Base-by-base conservation (phyloP, 2,888 invertebrate species). In the Trichogramma evanescens region DNA sequence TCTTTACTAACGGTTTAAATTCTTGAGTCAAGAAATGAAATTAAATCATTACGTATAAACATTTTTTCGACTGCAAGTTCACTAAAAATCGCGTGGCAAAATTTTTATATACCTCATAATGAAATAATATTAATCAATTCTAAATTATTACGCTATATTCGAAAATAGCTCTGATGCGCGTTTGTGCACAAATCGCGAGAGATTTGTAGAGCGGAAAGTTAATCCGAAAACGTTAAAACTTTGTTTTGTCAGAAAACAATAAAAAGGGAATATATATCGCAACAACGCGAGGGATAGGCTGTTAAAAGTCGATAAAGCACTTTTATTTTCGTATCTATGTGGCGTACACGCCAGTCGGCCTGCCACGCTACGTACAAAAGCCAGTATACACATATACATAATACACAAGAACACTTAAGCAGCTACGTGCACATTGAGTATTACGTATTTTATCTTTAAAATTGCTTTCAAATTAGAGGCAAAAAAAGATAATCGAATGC, bases 231-330 rank as follows among this genome's bases (percentile, higher is more conserved):
- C 40, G 49, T 50, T 54, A 54, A 50, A 51, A 46, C 45, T 4
- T 55, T 53, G 43, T 56, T 57, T 58, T 62, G 52, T 52, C 44
- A 41, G 53, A 53, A 53, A 58, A 45, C 50, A 59, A 54, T 50
- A 59, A 59, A 59, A 54, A 54, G 50, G 26, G 54, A 59, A 51
- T 59, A 57, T 56, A 26, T 26, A 26, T 26, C 26, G 26, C 26
- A 26, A 26, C 26, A 59, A 42, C 50, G 48, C n/a, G 26, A 53
- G 49, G 10, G 40, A 13, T 50, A 39, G 39, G 54, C 54, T 57
- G 26, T 54, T 63, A 57, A 59, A 63, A 59, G 57, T 57, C 54
- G 57, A 63, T 63, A 59, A 63, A 54, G 50, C 45, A 39, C 52
- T 63, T 59, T 59, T 57, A 61, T 61, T 61, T 57, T 55, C 50